Evolutionary conservation across 2,797 vertebrate genomes (phyloP).

Genomic region (Leuciscus waleckii): DNA sequence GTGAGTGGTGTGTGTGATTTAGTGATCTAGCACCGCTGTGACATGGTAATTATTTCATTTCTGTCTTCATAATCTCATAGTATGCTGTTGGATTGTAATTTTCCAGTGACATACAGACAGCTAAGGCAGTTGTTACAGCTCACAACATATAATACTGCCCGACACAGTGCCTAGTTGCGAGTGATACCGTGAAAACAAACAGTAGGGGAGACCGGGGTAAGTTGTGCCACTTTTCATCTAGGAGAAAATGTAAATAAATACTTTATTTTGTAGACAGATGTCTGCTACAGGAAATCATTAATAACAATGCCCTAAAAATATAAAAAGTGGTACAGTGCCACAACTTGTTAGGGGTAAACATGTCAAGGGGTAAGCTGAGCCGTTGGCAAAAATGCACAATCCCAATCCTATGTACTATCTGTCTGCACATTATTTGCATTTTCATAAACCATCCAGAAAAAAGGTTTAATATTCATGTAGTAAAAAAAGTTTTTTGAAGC

Average conservation of each 20-base stretch:
- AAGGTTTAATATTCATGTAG: not conserved
- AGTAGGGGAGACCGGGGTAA: not conserved
- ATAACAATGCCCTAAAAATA: not conserved
- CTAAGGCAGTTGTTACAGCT: conserved; percentile 7
- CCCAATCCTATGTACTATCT: not conserved
- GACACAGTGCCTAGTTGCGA: conserved; percentile 11
- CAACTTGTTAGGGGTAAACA: not conserved
- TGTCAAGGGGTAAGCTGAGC: not conserved
- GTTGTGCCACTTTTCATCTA: not conserved
- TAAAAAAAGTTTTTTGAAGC: no score
- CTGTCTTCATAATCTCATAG: conserved; percentile 46
- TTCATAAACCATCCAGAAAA: not conserved
- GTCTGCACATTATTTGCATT: not conserved
- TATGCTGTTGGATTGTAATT: conserved; percentile 40
- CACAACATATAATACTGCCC: not conserved
- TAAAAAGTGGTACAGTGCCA: not conserved
- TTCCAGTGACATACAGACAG: not conserved
- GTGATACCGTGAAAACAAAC: conserved; percentile 44
- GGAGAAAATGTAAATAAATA: not conserved
- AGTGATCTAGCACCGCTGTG: conserved; percentile 43
- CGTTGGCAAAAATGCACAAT: not conserved
- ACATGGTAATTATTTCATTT: conserved; percentile 55
- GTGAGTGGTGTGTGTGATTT: conserved; percentile 55
- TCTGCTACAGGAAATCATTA: not conserved
- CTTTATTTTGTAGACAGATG: not conserved